Conservation (phyloP, 1,140 invertebrate species). For the Nautilus pompilius region DNA sequence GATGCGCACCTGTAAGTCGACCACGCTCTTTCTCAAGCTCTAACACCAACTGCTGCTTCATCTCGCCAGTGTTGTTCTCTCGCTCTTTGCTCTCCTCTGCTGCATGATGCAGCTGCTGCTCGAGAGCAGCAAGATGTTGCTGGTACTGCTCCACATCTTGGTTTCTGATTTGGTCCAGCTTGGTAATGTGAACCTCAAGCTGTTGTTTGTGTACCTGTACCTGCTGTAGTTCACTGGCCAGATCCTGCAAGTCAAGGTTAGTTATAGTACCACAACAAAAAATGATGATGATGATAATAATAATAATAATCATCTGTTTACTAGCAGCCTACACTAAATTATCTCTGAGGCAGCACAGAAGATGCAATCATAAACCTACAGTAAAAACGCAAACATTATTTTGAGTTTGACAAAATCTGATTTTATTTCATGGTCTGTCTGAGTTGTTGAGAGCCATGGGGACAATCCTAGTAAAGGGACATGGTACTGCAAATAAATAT, state of each 20-base stretch:
- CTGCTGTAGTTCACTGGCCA: constrained; percentile 34
- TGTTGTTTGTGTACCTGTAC: constrained; percentile 27
- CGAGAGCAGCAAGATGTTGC: constrained; percentile 27
- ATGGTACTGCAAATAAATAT: too few species aligned
- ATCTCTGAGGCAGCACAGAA: too few species aligned
- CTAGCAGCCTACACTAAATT: too few species aligned
- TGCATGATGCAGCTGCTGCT: constrained; percentile 20
- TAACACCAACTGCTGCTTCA: constrained; percentile 40
- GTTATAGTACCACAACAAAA: too few species aligned
- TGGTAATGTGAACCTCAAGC: constrained; percentile 27
- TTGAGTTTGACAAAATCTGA: too few species aligned
- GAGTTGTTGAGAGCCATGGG: too few species aligned
- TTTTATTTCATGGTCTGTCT: too few species aligned
- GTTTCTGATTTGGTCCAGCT: constrained; percentile 24
- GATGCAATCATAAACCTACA: too few species aligned
- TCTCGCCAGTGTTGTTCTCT: constrained; percentile 21
- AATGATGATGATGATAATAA: too few species aligned
- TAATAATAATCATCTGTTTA: too few species aligned
- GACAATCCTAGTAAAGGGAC: too few species aligned
- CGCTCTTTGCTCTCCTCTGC: constrained; percentile 14
- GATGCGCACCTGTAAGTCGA: constrained; percentile 47
- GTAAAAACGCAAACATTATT: too few species aligned
- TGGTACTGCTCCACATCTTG: constrained; percentile 31
- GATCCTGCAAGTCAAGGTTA: constrained; percentile 27
- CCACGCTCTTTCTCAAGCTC: constrained; percentile 56